Conservation (phyloP, 2,888 invertebrate genomes). For the Ctenicera cuprea region DNA sequence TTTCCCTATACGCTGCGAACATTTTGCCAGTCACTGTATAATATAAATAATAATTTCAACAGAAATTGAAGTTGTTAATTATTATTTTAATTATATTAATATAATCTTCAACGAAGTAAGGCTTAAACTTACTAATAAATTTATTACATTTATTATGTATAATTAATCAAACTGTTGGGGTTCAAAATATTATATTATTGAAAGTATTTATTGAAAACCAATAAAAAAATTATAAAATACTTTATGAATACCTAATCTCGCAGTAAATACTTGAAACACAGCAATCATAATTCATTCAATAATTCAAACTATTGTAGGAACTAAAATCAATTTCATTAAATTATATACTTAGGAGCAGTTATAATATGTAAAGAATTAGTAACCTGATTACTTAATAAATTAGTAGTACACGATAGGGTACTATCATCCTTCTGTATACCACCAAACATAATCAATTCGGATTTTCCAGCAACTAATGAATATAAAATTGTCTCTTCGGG, state of each 20-base stretch:
- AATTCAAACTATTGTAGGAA: conserved; percentile 28
- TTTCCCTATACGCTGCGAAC: no score
- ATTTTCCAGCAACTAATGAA: conserved; percentile 91
- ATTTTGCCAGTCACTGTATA: no score
- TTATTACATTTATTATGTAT: no score
- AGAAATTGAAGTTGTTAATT: no score
- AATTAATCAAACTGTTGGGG: no score
- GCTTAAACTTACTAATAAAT: no score
- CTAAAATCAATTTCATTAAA: conserved; percentile 66
- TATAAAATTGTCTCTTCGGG: conserved; percentile 95
- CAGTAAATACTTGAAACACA: background rate
- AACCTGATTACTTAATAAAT: conserved; percentile 79
- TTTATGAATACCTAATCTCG: conserved; percentile 1
- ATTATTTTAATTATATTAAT: no score
- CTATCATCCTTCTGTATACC: conserved; percentile 90
- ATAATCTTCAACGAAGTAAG: no score
- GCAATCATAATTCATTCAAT: conserved; percentile 7
- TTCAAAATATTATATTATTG: background rate
- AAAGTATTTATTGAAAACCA: conserved; percentile 37
- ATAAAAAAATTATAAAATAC: conserved; percentile 39
- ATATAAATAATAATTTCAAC: no score
- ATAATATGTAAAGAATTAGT: conserved; percentile 87
- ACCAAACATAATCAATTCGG: conserved; percentile 97
- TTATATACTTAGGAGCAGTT: conserved; percentile 82
- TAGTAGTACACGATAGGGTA: conserved; percentile 72